phyloP scores from a whole-genome alignment of 2,113 vertebrate genomes.

The Petaurus breviceps region DNA sequence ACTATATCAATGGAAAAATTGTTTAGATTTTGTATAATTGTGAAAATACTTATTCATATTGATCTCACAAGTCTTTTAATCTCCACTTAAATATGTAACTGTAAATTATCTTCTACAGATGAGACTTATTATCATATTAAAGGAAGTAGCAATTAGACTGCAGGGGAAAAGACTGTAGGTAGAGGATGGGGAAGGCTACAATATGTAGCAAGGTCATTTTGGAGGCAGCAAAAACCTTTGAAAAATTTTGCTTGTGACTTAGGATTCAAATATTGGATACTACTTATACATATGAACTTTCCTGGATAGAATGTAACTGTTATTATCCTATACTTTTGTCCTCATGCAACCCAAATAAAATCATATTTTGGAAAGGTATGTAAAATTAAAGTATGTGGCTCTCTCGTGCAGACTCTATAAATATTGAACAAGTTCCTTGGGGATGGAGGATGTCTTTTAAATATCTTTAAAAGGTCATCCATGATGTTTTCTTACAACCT shows the following conservation, averaged over 20 bases:
- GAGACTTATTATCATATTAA: neutral
- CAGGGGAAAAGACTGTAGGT: too few species aligned
- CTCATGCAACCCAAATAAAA: neutral
- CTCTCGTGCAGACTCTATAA: neutral
- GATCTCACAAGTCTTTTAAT: too few species aligned
- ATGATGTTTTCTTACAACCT: neutral
- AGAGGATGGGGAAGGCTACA: neutral
- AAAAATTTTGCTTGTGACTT: too few species aligned
- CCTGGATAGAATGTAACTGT: neutral
- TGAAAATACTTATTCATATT: too few species aligned
- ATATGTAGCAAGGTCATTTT: neutral
- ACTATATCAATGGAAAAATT: too few species aligned
- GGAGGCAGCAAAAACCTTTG: neutral
- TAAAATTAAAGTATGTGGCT: neutral
- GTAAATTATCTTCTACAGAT: too few species aligned
- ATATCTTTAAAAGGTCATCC: neutral
- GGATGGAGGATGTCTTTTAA: rapidly evolving
- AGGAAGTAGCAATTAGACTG: neutral
- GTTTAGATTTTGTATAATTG: too few species aligned
- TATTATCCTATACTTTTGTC: constrained; percentile 15
- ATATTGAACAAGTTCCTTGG: neutral
- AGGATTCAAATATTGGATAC: constrained; percentile 7
- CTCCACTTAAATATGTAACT: too few species aligned
- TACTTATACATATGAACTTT: constrained; percentile 18
- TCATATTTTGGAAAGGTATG: neutral